These are phyloP conservation scores for Buceros bicornis DNA, from an alignment of 2,797 vertebrate species.

Conservation along the genomic window DNA sequence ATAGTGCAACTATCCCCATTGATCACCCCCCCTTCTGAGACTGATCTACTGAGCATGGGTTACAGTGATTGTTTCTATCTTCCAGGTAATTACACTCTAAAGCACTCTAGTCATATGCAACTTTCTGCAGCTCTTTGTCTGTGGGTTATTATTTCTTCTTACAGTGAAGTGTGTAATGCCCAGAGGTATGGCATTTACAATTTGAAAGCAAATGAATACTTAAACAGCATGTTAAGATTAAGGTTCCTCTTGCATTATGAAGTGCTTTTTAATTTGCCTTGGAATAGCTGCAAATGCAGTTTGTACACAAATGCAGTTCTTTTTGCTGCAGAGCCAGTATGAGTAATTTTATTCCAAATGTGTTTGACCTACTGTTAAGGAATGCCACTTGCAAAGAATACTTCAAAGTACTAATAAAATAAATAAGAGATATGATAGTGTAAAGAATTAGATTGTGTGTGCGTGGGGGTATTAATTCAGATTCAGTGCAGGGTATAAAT, in stretches of 20 bases:
- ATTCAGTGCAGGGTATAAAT: neutral
- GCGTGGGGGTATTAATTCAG: neutral
- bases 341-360: neutral
- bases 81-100: neutral
- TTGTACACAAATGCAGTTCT: slow-evolving; percentile 1
- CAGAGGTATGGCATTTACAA: neutral
- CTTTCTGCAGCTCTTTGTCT: neutral
- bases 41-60: neutral
- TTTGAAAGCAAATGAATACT: slow-evolving; percentile 40
- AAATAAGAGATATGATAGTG: neutral
- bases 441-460: neutral
- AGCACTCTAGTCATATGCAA: neutral
- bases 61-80: neutral
- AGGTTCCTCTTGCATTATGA: neutral
- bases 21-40: neutral
- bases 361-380: neutral
- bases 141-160: neutral
- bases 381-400: neutral
- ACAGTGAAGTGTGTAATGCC: neutral
- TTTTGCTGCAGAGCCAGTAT: neutral
- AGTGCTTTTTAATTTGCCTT: slow-evolving; percentile 7
- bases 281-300: slow-evolving; percentile 32
- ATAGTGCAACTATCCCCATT: neutral
- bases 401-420: slow-evolving; percentile 22
- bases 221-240: slow-evolving; percentile 9